Conservation (phyloP, 2,797 vertebrate species). For the Tokudaia muenninki region DNA sequence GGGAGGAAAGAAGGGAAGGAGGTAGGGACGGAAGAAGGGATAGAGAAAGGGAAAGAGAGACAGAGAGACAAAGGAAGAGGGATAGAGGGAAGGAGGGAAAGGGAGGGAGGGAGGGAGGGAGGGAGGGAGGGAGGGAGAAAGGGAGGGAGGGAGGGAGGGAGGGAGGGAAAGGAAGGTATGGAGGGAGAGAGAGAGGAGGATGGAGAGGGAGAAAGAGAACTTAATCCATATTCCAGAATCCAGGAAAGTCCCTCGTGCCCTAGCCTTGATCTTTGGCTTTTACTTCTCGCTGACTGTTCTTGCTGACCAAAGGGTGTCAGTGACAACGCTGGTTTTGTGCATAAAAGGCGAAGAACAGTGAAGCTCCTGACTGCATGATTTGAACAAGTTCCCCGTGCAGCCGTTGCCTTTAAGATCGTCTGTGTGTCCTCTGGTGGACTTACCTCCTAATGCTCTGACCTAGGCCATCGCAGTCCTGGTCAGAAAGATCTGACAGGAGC, state of each 20-base stretch:
- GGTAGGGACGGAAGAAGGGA: too few relatives aligned
- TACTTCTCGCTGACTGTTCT: not conserved
- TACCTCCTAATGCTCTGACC: not conserved
- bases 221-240: not conserved
- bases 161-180: too few relatives aligned
- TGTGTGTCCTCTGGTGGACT: not conserved
- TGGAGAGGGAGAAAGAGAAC: not conserved
- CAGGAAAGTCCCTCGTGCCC: not conserved
- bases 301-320: not conserved
- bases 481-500: not conserved
- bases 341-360: not conserved
- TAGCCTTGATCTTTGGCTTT: not conserved
- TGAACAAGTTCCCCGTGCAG: not conserved
- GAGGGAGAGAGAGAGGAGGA: too few relatives aligned
- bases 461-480: not conserved
- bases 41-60: fast-evolving
- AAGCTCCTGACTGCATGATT: not conserved
- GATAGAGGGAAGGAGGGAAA: too few relatives aligned
- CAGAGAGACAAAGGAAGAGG: too few relatives aligned
- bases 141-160: too few relatives aligned
- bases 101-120: too few relatives aligned
- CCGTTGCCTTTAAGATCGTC: not conserved
- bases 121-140: too few relatives aligned
- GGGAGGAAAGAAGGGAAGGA: too few relatives aligned
- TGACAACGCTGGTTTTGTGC: not conserved